Percentiles rank a stretch among this genome's conserved stretches.
Evolutionary conservation across 2,888 invertebrate species (phyloP).

Genomic region (Eupithecia dodoneata): DNA sequence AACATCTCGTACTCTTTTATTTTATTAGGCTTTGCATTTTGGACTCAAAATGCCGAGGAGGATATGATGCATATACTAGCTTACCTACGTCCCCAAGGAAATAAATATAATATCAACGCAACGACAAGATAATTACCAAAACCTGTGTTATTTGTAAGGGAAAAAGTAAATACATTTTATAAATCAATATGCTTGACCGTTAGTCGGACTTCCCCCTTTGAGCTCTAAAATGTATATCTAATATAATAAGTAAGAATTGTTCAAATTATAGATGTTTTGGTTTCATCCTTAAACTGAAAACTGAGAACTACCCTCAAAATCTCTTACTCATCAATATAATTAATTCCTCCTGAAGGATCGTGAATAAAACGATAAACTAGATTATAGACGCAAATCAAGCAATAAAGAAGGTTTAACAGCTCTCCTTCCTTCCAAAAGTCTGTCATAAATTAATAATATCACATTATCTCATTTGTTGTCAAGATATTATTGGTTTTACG

Average conservation of each 20-base stretch:
- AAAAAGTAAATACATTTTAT: too few relatives aligned
- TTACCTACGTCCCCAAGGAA: not conserved
- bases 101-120: not conserved
- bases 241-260: not conserved
- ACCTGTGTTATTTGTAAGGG: too few relatives aligned
- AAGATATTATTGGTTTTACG: not conserved
- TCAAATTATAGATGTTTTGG: not conserved
- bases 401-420: not conserved
- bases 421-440: not conserved
- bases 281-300: not conserved
- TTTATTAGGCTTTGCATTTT: too few relatives aligned
- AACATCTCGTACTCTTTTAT: too few relatives aligned
- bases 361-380: not conserved
- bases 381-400: not conserved
- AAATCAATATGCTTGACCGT: too few relatives aligned
- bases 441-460: not conserved
- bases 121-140: not conserved
- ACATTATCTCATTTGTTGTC: not conserved
- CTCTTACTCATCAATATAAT: not conserved
- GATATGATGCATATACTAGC: not conserved
- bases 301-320: not conserved
- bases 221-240: not conserved
- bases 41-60: too few relatives aligned
- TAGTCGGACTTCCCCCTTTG: not conserved
- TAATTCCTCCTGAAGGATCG: not conserved